Evolutionary conservation across 2,113 vertebrate species (phyloP).

Genomic region (Coryphaenoides rupestris): DNA sequence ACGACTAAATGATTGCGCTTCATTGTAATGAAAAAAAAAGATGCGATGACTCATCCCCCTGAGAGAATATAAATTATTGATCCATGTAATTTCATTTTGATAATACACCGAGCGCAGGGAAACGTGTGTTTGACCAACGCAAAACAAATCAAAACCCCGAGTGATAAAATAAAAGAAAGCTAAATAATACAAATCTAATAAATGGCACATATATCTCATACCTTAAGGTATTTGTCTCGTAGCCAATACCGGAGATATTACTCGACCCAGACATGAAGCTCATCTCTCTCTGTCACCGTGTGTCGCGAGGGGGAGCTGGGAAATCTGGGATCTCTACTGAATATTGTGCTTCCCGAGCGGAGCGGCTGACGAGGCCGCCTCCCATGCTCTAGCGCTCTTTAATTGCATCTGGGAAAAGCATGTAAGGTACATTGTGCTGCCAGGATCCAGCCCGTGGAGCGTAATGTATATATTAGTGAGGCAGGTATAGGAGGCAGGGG

Average conservation of each 20-base stretch:
- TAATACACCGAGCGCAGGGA: too few relatives aligned
- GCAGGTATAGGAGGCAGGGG: slow-evolving; percentile 32
- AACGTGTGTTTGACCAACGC: too few relatives aligned
- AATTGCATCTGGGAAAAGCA: slow-evolving; percentile 63
- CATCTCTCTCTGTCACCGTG: not conserved
- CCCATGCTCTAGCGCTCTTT: slow-evolving; percentile 55
- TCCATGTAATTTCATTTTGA: too few relatives aligned
- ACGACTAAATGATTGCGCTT: too few relatives aligned
- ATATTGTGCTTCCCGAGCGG: slow-evolving; percentile 63
- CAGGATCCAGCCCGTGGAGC: slow-evolving; percentile 46
- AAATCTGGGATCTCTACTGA: slow-evolving; percentile 46
- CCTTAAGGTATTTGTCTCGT: not conserved
- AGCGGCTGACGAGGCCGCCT: slow-evolving; percentile 44
- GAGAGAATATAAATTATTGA: too few relatives aligned
- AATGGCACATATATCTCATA: too few relatives aligned
- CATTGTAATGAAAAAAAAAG: too few relatives aligned
- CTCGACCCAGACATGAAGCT: too few relatives aligned
- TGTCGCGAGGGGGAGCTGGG: slow-evolving; percentile 32
- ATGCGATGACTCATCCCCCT: too few relatives aligned
- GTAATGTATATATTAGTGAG: slow-evolving; percentile 61
- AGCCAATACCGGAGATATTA: not conserved
- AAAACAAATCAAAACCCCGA: too few relatives aligned
- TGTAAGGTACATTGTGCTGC: slow-evolving; percentile 52
- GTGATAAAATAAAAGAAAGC: too few relatives aligned
- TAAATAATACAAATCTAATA: too few relatives aligned